Percentiles rank a stretch among this genome's conserved stretches.
Conservation (phyloP, 1,140 invertebrate species). For the Aphidius gifuensis region DNA sequence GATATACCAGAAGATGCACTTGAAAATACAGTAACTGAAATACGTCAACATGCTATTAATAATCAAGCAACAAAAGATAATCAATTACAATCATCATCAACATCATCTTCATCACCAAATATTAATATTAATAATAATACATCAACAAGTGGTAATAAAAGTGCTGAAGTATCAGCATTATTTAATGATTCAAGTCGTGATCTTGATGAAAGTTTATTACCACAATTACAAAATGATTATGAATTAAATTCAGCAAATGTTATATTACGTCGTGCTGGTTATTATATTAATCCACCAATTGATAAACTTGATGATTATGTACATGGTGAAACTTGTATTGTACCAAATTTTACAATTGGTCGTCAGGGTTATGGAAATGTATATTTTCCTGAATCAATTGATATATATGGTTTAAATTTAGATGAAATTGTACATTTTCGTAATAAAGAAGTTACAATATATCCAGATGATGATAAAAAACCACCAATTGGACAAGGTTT, state of each 20-base stretch:
- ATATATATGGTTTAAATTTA: constrained; percentile 85
- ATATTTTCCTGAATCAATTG: constrained; percentile 80
- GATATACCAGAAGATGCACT: constrained; percentile 28
- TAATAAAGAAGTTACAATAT: constrained; percentile 70
- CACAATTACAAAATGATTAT: constrained; percentile 40
- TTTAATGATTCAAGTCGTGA: constrained; percentile 35
- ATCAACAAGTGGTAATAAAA: constrained; percentile 28
- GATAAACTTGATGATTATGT: constrained; percentile 60
- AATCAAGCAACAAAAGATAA: constrained; percentile 20
- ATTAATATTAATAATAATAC: constrained; percentile 23
- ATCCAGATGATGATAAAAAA: constrained; percentile 65
- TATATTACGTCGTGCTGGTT: constrained; percentile 67
- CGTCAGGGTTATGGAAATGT: constrained; percentile 90
- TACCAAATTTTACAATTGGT: constrained; percentile 89
- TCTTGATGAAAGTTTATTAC: constrained; percentile 34
- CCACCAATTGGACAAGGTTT: constrained; percentile 75
- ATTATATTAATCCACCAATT: constrained; percentile 71
- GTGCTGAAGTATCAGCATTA: constrained; percentile 18
- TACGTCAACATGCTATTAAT: constrained; percentile 14
- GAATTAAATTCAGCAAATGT: constrained; percentile 63
- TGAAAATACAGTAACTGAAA: constrained; percentile 37
- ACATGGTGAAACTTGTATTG: constrained; percentile 71
- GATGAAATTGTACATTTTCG: constrained; percentile 76
- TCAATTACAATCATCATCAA: constrained; percentile 13
- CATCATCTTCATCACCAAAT: constrained; percentile 3